Base-by-base conservation (phyloP, 2,113 vertebrate species). In the Trochalopteron elliotii region DNA sequence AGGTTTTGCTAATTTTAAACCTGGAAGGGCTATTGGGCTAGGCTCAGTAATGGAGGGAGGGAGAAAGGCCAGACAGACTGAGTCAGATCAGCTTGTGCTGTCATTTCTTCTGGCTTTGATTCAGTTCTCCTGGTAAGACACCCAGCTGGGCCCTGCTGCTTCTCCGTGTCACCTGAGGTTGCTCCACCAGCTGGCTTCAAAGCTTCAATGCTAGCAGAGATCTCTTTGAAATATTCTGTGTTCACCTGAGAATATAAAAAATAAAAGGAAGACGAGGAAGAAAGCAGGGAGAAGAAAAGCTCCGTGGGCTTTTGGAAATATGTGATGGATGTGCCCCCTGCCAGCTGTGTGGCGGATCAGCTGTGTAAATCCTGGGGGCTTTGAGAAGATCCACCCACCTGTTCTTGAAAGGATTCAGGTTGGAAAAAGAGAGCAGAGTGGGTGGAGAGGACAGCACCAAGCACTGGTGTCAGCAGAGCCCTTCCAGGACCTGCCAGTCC, bases 1-100 rank as follows among this genome's bases (percentile, higher is more conserved):
- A 92, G 87, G 44, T 90, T 95, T 90, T 91, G n/a, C 31, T 94
- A 67, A 65, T 88, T 88, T 96, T 87, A 93, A 96, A 83, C 49
- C 76, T 64, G 89, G 64, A 86, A 93, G 30, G 49, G 67, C 42
- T 31, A 7, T 47, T 1, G 11, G 64, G 37, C 56, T 80, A 47
- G 39, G 44, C 35, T 83, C 28, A 76, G 50, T 88, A 57, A 80
- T 40, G 44, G 77, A 74, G 28, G 40, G 40, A 81, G 68, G 50
- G 24, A 90, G 44, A 72, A 86, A 42, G 42, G 35, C 42, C 30
- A 92, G 47, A 35, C 83, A 70, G 67, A 72, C 24, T 50, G 78
- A 88, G 72, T 53, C 1, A 1, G 64, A 92, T 42, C 60, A 93
- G 72, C 44, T 71, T 85, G 71, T 90, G 92, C 83, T 96, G 88